Conservation (phyloP, 2,888 invertebrate species). For the Ectemnius cavifrons region DNA sequence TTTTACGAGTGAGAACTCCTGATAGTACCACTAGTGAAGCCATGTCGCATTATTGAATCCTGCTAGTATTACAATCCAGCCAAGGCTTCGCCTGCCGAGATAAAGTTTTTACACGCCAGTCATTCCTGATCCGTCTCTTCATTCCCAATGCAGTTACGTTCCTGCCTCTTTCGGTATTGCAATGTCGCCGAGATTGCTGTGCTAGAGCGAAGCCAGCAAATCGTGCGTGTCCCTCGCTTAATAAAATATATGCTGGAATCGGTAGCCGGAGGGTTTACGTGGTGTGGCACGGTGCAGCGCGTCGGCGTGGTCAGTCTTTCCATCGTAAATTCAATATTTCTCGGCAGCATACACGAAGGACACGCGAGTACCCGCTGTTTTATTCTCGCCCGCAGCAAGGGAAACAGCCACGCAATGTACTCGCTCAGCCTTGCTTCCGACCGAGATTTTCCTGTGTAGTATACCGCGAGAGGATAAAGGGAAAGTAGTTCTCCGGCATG, state of each 20-base stretch:
- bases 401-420: not conserved
- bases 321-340: slow-evolving; percentile 7
- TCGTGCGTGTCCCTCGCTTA: not conserved
- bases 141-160: slow-evolving; percentile 10
- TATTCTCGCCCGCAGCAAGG: not conserved
- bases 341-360: not conserved
- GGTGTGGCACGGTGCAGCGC: not conserved
- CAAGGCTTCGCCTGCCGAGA: slow-evolving; percentile 34
- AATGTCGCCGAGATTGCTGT: not conserved
- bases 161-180: not conserved
- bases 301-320: not conserved
- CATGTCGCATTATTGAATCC: too few species aligned
- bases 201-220: slow-evolving; percentile 1
- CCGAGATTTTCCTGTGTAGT: not conserved
- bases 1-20: too few species aligned
- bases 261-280: not conserved
- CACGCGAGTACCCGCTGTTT: not conserved
- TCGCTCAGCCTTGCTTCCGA: not conserved
- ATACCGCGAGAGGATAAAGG: not conserved
- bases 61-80: not conserved
- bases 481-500: too few species aligned
- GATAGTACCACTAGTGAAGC: too few species aligned
- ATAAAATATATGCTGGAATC: not conserved
- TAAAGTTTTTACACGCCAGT: slow-evolving; percentile 9
- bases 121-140: slow-evolving; percentile 4